Base-by-base conservation (phyloP, 2,113 vertebrate species). In the Cathartes aura region DNA sequence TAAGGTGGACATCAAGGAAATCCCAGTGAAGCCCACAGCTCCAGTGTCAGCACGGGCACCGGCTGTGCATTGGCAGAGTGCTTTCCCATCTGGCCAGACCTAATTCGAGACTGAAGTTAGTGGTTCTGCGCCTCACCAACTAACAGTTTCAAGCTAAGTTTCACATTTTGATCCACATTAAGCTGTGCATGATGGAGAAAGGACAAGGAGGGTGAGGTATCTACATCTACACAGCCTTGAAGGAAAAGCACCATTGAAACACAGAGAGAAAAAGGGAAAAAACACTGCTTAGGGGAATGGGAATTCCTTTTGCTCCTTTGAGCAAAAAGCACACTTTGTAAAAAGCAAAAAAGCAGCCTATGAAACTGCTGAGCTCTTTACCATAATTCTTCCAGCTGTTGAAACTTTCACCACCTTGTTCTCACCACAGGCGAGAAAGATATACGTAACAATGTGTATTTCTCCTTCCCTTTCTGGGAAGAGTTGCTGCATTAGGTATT, bases 401-500 rank as follows among this genome's bases (percentile, higher is more conserved):
- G 14, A 32, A 68, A 82, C 12, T 48, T 56, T 38, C 42, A 58
- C 22, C 36, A 62, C 32, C 13, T 67, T 45, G 8, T 22, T 24
- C 59, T 53, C 47, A 62, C 60, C 38, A 32, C 8, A 4, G 15
- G 17, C 6, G 5, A 80, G 55, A 50, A 18, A 53, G 38, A 70
- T 2, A 21, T 8, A 66, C 0, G 0, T 13, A 45, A 50, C 3
- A 24, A 59, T 0, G 4, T 21, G 11, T 26, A 38, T 29, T 88
- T 80, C n/a, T 75, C n/a, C 15, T 40, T 50, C 29, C 52, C 50
- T 84, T 50, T 60, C 32, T 19, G 27, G 11, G 15, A 48, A 18
- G 20, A 29, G n/a, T 2, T 36, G 21, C 47, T 67, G 29, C 47
- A 67, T 45, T 32, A 85, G 19, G 12, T 67, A 58, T 9, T 55